Conservation (phyloP, 2,113 vertebrate genomes). For the Octodon degus region DNA sequence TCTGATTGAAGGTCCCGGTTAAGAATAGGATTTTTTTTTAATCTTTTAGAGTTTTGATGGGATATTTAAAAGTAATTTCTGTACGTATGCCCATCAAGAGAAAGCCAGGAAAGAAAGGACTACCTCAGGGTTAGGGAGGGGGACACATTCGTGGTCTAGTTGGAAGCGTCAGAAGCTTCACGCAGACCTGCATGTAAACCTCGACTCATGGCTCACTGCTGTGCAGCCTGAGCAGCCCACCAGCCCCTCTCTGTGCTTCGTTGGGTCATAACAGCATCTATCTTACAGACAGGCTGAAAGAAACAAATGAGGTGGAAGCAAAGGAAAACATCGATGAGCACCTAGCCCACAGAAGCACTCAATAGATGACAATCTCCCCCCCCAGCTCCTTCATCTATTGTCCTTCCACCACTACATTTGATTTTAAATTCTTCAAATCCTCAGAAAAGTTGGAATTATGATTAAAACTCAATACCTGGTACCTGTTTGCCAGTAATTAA, state of each 20-base stretch:
- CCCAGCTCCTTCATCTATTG: not conserved
- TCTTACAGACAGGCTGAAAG: not conserved
- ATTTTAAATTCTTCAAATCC: constrained; percentile 5
- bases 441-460: not conserved
- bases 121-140: rapidly evolving
- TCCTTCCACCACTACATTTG: not conserved
- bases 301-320: not conserved
- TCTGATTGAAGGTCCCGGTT: not conserved
- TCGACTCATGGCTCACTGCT: not conserved
- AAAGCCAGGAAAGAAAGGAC: not conserved
- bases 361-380: not conserved
- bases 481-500: not conserved
- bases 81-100: not conserved
- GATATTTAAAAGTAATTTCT: not conserved
- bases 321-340: not conserved
- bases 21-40: not conserved
- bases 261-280: not conserved
- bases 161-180: not conserved
- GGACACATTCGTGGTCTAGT: not conserved
- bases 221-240: not conserved
- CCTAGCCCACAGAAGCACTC: not conserved
- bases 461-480: not conserved
- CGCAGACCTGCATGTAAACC: not conserved
- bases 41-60: not conserved
- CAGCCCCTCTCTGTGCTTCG: constrained; percentile 8